Evolutionary conservation across 1,140 invertebrate species (phyloP).

Genomic region (Eciton burchellii): DNA sequence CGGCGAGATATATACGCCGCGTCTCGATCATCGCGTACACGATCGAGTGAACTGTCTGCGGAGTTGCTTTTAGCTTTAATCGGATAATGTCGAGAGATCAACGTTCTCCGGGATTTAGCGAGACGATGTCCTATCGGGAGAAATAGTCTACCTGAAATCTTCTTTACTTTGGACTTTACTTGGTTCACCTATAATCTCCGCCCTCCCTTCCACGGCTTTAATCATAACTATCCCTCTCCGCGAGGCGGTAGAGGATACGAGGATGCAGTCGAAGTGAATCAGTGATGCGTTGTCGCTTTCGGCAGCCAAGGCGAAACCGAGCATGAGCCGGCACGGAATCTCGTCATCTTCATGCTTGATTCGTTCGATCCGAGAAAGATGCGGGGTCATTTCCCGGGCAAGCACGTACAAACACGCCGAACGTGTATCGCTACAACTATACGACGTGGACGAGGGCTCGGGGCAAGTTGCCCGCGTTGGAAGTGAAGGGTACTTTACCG

Average conservation of each 20-base stretch:
- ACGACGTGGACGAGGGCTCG: slow-evolving; percentile 22
- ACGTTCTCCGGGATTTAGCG: not conserved
- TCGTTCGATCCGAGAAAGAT: not conserved
- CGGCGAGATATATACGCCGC: not conserved
- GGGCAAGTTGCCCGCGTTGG: slow-evolving; percentile 19
- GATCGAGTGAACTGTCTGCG: not conserved
- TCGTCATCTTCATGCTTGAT: not conserved
- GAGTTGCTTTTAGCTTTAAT: not conserved
- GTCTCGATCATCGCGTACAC: not conserved
- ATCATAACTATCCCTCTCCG: no score
- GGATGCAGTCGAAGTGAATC: not conserved
- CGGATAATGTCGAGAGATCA: not conserved
- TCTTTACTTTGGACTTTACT: not conserved
- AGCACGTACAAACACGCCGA: not conserved
- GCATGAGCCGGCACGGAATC: not conserved
- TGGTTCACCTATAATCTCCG: not conserved
- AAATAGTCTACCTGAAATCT: not conserved
- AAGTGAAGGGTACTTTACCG: slow-evolving; percentile 74
- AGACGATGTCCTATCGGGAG: not conserved
- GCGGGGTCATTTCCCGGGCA: not conserved
- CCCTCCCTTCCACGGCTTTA: no score
- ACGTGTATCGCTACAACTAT: not conserved
- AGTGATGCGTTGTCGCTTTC: not conserved
- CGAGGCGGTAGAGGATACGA: no score
- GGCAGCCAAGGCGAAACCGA: not conserved